Percentiles rank a stretch among this genome's conserved stretches.
phyloP scores from a whole-genome alignment of 2,888 invertebrate species.

The Aethes cnicana region DNA sequence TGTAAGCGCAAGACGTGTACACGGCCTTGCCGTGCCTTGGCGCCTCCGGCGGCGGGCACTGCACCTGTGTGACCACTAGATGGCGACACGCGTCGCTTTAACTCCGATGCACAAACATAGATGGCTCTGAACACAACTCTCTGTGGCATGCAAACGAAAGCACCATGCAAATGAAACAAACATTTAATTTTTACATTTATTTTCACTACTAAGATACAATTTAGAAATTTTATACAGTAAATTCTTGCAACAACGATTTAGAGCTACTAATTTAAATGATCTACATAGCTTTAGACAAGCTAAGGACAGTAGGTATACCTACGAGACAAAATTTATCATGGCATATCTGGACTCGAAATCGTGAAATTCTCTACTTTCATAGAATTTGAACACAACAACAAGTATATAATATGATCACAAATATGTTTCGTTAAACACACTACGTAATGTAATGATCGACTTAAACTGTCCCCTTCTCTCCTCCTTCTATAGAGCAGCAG shows the following conservation, averaged over 20 bases:
- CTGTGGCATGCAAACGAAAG: constrained; percentile 48
- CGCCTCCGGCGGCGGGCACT: constrained; percentile 95
- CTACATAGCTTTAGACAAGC: constrained; percentile 55
- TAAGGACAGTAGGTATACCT: constrained; percentile 69
- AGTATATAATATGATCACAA: constrained; percentile 57
- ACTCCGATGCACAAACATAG: constrained; percentile 45
- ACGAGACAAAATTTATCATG: constrained; percentile 65
- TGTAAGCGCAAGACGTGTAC: constrained; percentile 96
- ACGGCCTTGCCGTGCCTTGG: constrained; percentile 96
- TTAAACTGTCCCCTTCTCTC: constrained; percentile 76
- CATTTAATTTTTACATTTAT: constrained; percentile 63
- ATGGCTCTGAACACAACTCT: constrained; percentile 46
- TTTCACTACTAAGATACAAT: constrained; percentile 69
- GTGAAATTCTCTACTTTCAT: constrained; percentile 58
- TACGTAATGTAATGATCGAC: constrained; percentile 64
- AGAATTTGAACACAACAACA: constrained; percentile 72
- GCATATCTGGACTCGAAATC: constrained; percentile 52
- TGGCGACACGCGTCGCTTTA: constrained; percentile 77
- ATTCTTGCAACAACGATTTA: constrained; percentile 63
- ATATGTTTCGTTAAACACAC: constrained; percentile 44
- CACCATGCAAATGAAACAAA: constrained; percentile 67
- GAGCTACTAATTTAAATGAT: constrained; percentile 64
- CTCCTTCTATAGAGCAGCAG: constrained; percentile 74
- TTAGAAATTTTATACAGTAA: constrained; percentile 66
- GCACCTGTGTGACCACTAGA: constrained; percentile 94